Base-by-base conservation (phyloP, 2,888 invertebrate species). In the Pheosia gnoma region DNA sequence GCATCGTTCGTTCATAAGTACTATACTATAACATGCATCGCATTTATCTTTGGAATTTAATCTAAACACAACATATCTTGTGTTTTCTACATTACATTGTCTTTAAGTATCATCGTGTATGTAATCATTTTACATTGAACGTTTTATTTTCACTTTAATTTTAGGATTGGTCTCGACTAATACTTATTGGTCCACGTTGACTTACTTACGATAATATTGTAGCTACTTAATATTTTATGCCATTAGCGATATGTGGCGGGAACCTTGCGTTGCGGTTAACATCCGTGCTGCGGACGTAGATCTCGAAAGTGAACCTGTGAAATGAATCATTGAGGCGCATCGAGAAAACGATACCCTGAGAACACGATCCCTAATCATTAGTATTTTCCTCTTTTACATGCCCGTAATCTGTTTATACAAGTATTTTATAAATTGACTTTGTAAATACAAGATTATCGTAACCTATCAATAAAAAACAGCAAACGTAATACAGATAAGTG, bases 221-320 rank as follows among this genome's bases (percentile, higher is more conserved):
- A 76, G 70, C 71, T 71, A 66, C 63, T 62, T 61, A 61, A 56
- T 59, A 39, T 59, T 54, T 57, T 59, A 59, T 55, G 43, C 9
- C 10, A 58, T 83, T 77, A 76, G 67, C 70, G 62, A 59, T 61
- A 62, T 68, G 67, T 78, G 71, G 80, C 84, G 83, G 85, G 82
- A 86, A 83, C 80, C 77, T 79, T 80, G 80, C 75, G 78, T 80
- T 90, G 90, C 83, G 89, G 89, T 87, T 86, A 80, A 81, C 82
- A 86, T 88, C 85, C 86, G 83, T 77, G 81, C 84, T 83, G 77
- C 79, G 81, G 83, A 80, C 81, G 76, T 76, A 75, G 84, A 85
- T 86, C 89, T 86, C 80, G 92, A 92, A 91, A 91, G 91, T 82
- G 89, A 91, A 89, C 89, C 87, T 87, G 89, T 85, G 90, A 91